These are phyloP conservation scores for Pseudococcus longispinus DNA, from an alignment of 2,888 invertebrate species.

Conservation along the genomic window DNA sequence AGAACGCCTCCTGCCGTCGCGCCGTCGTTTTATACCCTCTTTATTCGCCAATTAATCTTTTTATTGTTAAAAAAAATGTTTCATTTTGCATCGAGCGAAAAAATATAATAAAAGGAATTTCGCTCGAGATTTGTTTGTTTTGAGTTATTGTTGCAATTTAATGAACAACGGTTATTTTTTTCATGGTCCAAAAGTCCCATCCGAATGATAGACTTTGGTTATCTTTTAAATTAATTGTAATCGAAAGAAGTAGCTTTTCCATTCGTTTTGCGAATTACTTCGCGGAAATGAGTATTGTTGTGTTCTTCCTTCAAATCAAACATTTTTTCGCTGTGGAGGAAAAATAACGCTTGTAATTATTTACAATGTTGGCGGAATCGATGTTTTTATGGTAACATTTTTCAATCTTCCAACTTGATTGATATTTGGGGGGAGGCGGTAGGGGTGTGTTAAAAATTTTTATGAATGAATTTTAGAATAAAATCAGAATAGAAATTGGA, in stretches of 20 bases:
- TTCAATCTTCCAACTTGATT: too few relatives aligned
- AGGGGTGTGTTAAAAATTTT: too few relatives aligned
- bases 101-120: neutral
- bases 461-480: too few relatives aligned
- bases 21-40: neutral
- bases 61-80: constrained; percentile 28
- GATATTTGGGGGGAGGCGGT: too few relatives aligned
- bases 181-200: neutral
- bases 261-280: neutral
- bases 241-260: neutral
- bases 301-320: too few relatives aligned
- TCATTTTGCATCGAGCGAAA: neutral
- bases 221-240: neutral
- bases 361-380: too few relatives aligned
- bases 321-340: too few relatives aligned
- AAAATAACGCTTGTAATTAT: too few relatives aligned
- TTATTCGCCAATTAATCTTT: constrained; percentile 36
- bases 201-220: neutral
- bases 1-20: neutral
- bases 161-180: neutral
- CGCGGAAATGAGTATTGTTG: too few relatives aligned
- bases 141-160: constrained; percentile 41
- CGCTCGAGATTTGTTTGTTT: constrained; percentile 13
- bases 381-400: too few relatives aligned
- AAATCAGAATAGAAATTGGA: too few relatives aligned